Evolutionary conservation across 2,113 vertebrate species (phyloP).

Genomic region (Poicephalus gulielmi): DNA sequence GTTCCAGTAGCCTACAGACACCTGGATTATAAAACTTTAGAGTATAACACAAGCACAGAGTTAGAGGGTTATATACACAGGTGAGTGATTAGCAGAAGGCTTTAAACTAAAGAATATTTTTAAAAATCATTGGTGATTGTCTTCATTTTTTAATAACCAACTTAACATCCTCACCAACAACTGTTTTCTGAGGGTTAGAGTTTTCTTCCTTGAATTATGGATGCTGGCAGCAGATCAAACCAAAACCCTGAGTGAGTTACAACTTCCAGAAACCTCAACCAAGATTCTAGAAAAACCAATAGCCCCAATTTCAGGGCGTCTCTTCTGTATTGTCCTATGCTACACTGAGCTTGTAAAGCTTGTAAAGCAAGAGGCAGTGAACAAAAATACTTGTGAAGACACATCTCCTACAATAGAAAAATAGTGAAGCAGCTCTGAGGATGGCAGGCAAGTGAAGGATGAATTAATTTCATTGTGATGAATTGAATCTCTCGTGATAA

Average conservation of each 20-base stretch:
- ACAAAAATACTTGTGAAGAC: neutral
- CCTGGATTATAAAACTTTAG: neutral
- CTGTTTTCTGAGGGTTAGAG: neutral
- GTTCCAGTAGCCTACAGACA: neutral
- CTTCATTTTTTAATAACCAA: neutral
- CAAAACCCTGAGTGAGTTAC: neutral
- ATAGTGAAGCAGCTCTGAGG: neutral
- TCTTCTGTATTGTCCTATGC: neutral
- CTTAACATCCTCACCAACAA: neutral
- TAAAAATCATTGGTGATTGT: neutral
- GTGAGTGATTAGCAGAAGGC: neutral
- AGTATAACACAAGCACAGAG: neutral
- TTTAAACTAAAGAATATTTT: neutral
- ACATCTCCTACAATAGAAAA: neutral
- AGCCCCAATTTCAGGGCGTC: neutral
- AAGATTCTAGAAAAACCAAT: neutral
- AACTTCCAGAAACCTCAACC: neutral
- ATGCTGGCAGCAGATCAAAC: neutral
- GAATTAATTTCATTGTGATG: neutral
- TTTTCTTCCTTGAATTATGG: neutral
- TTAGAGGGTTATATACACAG: neutral
- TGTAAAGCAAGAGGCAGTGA: neutral
- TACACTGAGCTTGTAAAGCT: neutral
- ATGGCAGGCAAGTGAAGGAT: neutral
- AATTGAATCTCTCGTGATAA: neutral